Evolutionary conservation across 2,888 invertebrate genomes (phyloP).

Genomic region (Margaritifera margaritifera): DNA sequence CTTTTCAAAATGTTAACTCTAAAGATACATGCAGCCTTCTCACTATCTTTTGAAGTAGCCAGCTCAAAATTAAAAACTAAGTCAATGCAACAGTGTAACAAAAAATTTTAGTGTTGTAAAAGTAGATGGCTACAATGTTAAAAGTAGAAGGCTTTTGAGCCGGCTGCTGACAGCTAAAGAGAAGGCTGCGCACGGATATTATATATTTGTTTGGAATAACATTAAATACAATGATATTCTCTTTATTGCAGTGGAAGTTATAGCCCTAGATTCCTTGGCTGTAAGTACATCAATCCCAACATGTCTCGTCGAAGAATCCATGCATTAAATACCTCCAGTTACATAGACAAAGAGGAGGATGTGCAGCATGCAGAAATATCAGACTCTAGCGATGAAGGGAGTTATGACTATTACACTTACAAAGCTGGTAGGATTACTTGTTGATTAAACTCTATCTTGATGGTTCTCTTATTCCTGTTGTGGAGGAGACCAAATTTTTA

Average conservation of each 20-base stretch:
- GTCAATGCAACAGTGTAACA: no score
- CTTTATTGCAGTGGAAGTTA: conserved; percentile 36
- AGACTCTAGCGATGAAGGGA: conserved; percentile 26
- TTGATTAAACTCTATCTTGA: conserved; percentile 4
- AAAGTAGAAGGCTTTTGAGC: no score
- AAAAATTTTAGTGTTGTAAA: no score
- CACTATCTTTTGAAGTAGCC: no score
- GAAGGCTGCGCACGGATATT: no score
- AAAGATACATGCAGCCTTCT: no score
- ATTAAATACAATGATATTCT: background rate
- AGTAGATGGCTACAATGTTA: no score
- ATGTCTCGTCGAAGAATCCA: conserved; percentile 82
- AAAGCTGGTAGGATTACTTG: conserved; percentile 1
- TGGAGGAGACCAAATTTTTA: no score
- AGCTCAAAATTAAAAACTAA: no score
- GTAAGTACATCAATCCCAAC: conserved; percentile 81
- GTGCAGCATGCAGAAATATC: conserved; percentile 15
- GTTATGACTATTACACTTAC: conserved; percentile 3
- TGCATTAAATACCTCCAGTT: conserved; percentile 5
- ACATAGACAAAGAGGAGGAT: conserved; percentile 17
- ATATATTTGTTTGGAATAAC: no score
- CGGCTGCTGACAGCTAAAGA: no score
- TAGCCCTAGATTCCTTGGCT: conserved; percentile 36
- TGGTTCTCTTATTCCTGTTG: background rate
- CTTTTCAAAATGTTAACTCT: no score